Conservation (phyloP, 2,888 invertebrate species). For the Drosophila paracracens region DNA sequence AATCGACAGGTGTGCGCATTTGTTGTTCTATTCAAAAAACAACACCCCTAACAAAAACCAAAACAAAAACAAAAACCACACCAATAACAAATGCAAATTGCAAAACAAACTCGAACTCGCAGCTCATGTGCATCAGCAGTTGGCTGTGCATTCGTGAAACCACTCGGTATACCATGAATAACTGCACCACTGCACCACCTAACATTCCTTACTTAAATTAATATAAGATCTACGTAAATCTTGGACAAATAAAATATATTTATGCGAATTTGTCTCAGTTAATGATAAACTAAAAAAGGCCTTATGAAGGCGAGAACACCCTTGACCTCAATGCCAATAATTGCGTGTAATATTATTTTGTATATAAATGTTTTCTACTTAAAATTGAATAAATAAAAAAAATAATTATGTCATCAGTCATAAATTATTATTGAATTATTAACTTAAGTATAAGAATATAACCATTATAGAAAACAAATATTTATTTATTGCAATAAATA, state of each 20-base stretch:
- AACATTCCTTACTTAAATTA: background rate
- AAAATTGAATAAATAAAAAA: background rate
- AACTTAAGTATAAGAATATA: background rate
- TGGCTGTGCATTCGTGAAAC: constrained; percentile 10
- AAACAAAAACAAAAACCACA: constrained; percentile 6
- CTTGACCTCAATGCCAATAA: background rate
- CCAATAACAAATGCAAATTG: constrained; percentile 10
- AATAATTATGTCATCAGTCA: background rate
- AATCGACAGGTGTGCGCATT: constrained; percentile 43
- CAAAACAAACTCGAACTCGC: constrained; percentile 30
- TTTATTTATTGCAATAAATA: background rate
- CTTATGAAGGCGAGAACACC: background rate
- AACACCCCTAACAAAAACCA: constrained; percentile 23
- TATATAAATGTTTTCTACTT: background rate
- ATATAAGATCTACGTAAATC: background rate
- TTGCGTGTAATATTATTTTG: background rate
- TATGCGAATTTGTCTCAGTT: background rate
- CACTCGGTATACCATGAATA: background rate
- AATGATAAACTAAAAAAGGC: background rate
- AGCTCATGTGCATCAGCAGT: constrained; percentile 14
- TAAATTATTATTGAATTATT: background rate
- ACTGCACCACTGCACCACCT: background rate
- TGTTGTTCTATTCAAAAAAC: constrained; percentile 25
- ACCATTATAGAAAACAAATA: background rate
- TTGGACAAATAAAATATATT: background rate